phyloP scores from a whole-genome alignment of 2,888 invertebrate genomes.

The Julus scanicus region DNA sequence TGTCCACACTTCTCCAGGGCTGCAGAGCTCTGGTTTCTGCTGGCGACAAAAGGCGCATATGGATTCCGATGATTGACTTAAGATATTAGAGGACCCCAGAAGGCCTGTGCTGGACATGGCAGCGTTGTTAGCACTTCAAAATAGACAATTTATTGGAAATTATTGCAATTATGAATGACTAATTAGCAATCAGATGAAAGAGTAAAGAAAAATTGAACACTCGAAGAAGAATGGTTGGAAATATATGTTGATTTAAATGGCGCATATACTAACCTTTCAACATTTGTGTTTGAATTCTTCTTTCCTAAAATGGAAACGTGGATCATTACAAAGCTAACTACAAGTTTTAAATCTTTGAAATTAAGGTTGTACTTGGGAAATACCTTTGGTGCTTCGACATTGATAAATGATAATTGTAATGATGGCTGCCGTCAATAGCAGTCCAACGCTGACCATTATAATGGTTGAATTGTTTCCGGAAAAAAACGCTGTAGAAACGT shows the following conservation, averaged over 20 bases:
- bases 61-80: background rate
- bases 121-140: background rate
- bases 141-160: too few relatives aligned
- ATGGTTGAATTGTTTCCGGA: background rate
- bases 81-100: background rate
- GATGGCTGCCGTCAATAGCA: background rate
- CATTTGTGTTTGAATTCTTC: background rate
- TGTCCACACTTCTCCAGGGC: background rate
- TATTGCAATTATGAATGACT: too few relatives aligned
- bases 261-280: background rate
- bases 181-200: too few relatives aligned
- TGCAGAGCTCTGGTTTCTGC: background rate
- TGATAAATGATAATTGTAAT: background rate
- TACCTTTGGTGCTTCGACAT: background rate
- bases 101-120: background rate
- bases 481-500: background rate
- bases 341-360: background rate
- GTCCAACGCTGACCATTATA: background rate
- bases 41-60: background rate
- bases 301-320: background rate
- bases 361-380: background rate
- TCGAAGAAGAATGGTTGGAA: background rate
- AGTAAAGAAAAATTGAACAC: too few relatives aligned
- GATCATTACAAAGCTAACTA: background rate
- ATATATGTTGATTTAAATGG: background rate